Percentiles rank a stretch among this genome's conserved stretches.
phyloP scores from a whole-genome alignment of 2,888 invertebrate genomes.

The Scrobipalpa atriplicella region DNA sequence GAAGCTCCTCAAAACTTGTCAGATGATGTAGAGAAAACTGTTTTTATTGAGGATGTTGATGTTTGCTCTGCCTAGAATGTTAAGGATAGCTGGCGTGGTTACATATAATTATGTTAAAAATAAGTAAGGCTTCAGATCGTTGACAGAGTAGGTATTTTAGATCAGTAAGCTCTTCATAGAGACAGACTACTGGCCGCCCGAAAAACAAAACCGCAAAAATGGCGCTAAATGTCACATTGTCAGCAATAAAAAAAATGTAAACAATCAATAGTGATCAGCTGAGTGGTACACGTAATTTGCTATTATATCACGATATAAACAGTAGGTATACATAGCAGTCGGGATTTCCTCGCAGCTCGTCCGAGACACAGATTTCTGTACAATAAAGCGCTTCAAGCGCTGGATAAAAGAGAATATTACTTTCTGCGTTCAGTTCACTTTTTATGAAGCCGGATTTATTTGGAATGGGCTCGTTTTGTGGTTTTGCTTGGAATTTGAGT shows the following conservation, averaged over 20 bases:
- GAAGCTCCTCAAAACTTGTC: too few relatives aligned
- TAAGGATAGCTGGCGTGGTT: too few relatives aligned
- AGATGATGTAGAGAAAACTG: too few relatives aligned
- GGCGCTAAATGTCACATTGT: neutral
- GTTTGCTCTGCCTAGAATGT: too few relatives aligned
- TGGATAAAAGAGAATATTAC: constrained; percentile 35
- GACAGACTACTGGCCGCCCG: neutral
- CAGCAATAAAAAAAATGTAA: constrained; percentile 47
- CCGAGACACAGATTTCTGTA: constrained; percentile 59
- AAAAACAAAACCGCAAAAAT: constrained; percentile 36
- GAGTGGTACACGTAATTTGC: constrained; percentile 68
- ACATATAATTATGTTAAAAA: too few relatives aligned
- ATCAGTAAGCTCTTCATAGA: too few relatives aligned
- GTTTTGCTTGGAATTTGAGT: constrained; percentile 3
- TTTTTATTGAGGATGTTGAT: too few relatives aligned
- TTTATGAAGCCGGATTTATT: constrained; percentile 14
- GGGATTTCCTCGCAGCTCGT: constrained; percentile 65
- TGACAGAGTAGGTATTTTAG: too few relatives aligned
- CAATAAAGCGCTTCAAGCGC: constrained; percentile 58
- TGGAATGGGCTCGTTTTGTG: neutral
- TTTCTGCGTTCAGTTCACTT: constrained; percentile 9
- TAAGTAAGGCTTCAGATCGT: too few relatives aligned
- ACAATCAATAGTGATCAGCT: constrained; percentile 64
- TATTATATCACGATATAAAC: constrained; percentile 60
- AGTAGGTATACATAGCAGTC: constrained; percentile 46